Conservation (phyloP, 30 jellyfish, hydroid and myxozoan species). For the Hydra vulgaris region DNA sequence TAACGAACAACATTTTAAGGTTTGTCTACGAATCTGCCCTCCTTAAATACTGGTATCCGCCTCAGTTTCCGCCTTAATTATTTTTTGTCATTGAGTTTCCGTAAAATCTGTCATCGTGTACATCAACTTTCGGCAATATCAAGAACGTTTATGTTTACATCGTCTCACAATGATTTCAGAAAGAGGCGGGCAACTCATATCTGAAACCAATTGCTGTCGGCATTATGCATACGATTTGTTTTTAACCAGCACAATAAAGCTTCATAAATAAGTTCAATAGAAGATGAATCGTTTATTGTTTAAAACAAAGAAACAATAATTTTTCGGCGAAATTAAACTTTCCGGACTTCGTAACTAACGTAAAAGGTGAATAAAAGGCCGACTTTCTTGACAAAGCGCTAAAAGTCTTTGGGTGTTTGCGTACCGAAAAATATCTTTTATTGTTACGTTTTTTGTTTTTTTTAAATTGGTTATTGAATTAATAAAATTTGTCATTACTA, state of each 20-base stretch:
- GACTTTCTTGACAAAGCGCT: constrained; percentile 24
- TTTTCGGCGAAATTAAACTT: constrained; percentile 22
- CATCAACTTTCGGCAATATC: constrained; percentile 29
- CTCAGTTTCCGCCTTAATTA: neutral
- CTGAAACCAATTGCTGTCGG: constrained; percentile 31
- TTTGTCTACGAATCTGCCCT: neutral
- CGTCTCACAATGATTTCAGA: constrained; percentile 12
- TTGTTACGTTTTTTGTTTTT: neutral
- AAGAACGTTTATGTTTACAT: constrained; percentile 26
- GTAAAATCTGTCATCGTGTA: neutral
- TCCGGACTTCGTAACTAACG: constrained; percentile 27
- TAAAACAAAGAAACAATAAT: constrained; percentile 9
- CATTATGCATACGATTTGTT: constrained; percentile 2
- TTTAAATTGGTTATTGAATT: neutral
- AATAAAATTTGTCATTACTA: neutral
- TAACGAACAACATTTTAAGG: neutral
- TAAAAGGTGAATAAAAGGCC: constrained; percentile 11
- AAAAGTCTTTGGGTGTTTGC: constrained; percentile 11
- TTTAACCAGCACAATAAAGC: constrained; percentile 9
- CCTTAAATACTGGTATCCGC: neutral
- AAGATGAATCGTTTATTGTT: constrained; percentile 19
- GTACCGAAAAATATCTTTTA: neutral
- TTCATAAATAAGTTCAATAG: constrained; percentile 14
- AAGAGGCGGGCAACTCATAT: constrained; percentile 34
- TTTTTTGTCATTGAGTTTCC: neutral